Evolutionary conservation across 1,140 invertebrate genomes (phyloP).

Genomic region (Zophobas atratus): DNA sequence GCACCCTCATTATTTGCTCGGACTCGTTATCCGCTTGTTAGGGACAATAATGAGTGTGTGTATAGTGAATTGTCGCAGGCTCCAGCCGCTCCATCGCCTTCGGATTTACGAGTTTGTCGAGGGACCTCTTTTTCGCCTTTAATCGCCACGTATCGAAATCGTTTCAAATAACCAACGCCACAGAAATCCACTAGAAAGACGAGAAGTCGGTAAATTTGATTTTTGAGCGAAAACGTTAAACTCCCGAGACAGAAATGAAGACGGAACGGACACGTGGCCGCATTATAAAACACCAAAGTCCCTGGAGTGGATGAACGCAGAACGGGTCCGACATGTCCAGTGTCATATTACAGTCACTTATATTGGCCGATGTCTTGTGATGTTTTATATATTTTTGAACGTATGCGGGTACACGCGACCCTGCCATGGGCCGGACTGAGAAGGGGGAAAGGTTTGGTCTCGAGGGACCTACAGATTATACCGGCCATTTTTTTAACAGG

Average conservation of each 20-base stretch:
- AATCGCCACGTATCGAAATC: slow-evolving; percentile 5
- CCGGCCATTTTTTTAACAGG: no score
- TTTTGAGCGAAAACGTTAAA: slow-evolving; percentile 50
- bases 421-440: background rate
- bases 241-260: slow-evolving; percentile 58
- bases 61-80: slow-evolving; percentile 6
- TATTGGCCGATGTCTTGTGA: slow-evolving; percentile 60
- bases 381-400: slow-evolving; percentile 44
- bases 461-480: background rate
- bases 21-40: slow-evolving; percentile 37
- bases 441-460: background rate
- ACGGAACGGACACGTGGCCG: slow-evolving; percentile 52
- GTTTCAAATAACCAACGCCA: background rate
- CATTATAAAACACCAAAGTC: slow-evolving; percentile 52
- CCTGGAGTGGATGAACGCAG: slow-evolving; percentile 14
- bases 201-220: slow-evolving; percentile 51
- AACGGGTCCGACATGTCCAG: slow-evolving; percentile 55
- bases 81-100: background rate
- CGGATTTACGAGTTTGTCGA: background rate
- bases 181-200: slow-evolving; percentile 15
- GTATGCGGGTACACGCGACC: background rate
- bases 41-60: slow-evolving; percentile 25
- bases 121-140: background rate
- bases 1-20: slow-evolving; percentile 35
- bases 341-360: slow-evolving; percentile 64